These are phyloP conservation scores for Spondyliosoma cantharus DNA, from an alignment of 2,797 vertebrate genomes.

Conservation along the genomic window DNA sequence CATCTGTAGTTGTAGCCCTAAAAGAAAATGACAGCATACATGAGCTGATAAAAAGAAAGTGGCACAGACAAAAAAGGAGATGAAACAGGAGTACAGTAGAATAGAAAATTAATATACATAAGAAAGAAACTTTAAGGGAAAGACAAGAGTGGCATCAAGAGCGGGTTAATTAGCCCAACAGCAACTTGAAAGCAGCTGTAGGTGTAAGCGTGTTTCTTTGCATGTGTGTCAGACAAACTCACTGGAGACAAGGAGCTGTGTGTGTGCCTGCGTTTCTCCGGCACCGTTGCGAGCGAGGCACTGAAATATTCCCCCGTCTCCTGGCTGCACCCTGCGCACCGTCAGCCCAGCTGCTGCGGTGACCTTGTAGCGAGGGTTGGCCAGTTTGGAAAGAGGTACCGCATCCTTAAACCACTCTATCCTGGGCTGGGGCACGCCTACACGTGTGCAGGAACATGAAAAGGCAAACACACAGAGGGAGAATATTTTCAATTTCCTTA, in stretches of 20 bases:
- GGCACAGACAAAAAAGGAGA: background rate
- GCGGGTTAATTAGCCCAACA: background rate
- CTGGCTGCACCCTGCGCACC: constrained; percentile 86
- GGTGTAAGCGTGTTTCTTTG: constrained; percentile 11
- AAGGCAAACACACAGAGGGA: background rate
- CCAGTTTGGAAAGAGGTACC: constrained; percentile 85
- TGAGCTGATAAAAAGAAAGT: background rate
- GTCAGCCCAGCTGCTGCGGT: constrained; percentile 85
- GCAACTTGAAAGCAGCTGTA: background rate
- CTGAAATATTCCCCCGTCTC: constrained; percentile 94
- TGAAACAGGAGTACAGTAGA: background rate
- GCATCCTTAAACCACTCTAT: constrained; percentile 94
- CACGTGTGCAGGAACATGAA: constrained; percentile 3
- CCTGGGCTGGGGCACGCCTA: constrained; percentile 89
- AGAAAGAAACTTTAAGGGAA: background rate
- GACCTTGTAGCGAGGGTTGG: constrained; percentile 90
- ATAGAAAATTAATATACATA: background rate
- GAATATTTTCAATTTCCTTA: constrained; percentile 21
- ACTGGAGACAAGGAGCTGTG: constrained; percentile 93
- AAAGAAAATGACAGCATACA: background rate
- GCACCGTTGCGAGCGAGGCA: constrained; percentile 91
- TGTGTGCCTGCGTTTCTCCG: constrained; percentile 88
- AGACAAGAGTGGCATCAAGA: background rate
- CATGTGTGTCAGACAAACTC: constrained; percentile 76
- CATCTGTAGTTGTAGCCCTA: background rate